Conservation (phyloP, 2,797 vertebrate species). For the Rhinoraja longicauda region DNA sequence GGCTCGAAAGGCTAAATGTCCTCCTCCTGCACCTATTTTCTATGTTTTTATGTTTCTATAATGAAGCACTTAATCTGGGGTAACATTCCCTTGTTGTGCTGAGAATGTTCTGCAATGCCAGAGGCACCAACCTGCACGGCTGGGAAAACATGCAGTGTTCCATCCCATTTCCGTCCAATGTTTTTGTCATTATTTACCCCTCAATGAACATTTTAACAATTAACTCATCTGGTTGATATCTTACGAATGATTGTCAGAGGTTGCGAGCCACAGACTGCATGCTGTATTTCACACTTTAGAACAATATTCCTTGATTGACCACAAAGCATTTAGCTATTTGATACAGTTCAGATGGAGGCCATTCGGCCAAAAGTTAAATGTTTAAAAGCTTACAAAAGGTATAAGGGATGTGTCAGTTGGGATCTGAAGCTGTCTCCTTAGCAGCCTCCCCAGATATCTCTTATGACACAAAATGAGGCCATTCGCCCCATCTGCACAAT, state of each 20-base stretch:
- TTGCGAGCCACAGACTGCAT: background rate
- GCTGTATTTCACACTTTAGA: background rate
- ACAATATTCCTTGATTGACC: background rate
- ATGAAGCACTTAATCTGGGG: background rate
- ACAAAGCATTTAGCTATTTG: background rate
- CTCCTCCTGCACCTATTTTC: too few species aligned
- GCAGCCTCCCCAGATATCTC: background rate
- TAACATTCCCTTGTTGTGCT: background rate
- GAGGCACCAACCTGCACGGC: background rate
- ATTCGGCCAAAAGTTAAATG: too few species aligned
- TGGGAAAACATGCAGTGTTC: too few species aligned
- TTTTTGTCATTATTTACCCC: background rate
- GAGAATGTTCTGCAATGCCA: background rate
- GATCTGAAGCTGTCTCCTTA: background rate
- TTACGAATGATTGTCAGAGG: background rate
- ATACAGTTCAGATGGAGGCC: too few species aligned
- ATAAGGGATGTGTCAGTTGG: background rate
- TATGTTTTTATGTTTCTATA: too few species aligned
- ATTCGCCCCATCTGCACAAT: too few species aligned
- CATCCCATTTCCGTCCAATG: too few species aligned
- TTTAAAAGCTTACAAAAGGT: background rate
- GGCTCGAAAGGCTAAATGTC: too few species aligned
- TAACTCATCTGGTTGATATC: background rate
- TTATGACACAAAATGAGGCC: too few species aligned
- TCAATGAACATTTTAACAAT: background rate